Conservation (phyloP, 1,140 invertebrate species). For the Drosophila ambigua region DNA sequence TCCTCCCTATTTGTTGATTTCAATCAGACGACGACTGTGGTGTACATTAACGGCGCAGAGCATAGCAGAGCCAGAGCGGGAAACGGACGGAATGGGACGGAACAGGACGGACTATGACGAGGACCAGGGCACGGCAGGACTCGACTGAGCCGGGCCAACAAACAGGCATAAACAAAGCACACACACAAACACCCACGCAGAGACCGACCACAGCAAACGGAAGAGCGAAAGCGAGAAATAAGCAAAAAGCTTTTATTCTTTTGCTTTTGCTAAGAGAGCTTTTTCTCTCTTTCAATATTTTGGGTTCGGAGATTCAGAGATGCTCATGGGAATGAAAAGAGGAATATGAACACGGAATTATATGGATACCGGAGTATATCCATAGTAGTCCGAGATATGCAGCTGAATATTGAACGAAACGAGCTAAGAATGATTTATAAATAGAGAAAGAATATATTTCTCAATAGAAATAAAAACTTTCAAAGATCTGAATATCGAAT, state of each 20-base stretch:
- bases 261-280: slow-evolving; percentile 14
- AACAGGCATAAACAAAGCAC: slow-evolving; percentile 57
- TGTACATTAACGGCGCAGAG: slow-evolving; percentile 43
- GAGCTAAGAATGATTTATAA: no score
- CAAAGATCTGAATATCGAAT: no score
- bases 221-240: slow-evolving; percentile 8
- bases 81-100: slow-evolving; percentile 3
- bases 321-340: no score
- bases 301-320: no score
- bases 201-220: slow-evolving; percentile 19
- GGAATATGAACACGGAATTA: no score
- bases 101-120: slow-evolving; percentile 6
- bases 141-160: slow-evolving; percentile 50
- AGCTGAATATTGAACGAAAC: no score
- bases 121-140: slow-evolving; percentile 21
- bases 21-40: slow-evolving; percentile 37
- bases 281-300: slow-evolving; percentile 10
- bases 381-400: no score
- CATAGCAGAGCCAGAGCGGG: slow-evolving; percentile 17
- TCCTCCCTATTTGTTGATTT: slow-evolving; percentile 38
- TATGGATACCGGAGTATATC: no score
- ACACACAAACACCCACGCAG: slow-evolving; percentile 2
- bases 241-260: slow-evolving; percentile 25
- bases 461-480: no score
- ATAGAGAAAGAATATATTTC: no score